Evolutionary conservation across 2,113 vertebrate genomes (phyloP).

Genomic region (Pteruthius melanotis): DNA sequence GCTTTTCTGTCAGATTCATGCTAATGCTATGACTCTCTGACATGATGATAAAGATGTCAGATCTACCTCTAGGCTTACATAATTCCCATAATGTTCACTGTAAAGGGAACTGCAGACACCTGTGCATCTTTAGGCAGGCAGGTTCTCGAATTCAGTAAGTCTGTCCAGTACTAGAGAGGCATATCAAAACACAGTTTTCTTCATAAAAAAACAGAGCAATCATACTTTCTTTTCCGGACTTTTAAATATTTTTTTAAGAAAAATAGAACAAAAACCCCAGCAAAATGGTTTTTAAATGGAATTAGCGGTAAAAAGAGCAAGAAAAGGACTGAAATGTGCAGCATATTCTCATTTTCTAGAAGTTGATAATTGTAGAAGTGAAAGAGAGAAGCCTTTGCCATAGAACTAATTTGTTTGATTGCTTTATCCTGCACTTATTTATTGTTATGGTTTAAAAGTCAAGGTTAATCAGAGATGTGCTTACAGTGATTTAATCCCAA

Average conservation of each 20-base stretch:
- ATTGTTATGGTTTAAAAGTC: not conserved
- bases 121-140: not conserved
- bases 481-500: not conserved
- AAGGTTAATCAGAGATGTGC: not conserved
- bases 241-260: not conserved
- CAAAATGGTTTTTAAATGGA: not conserved
- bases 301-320: not conserved
- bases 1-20: slow-evolving; percentile 5
- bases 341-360: not conserved
- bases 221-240: not conserved
- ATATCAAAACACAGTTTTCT: not conserved
- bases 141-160: not conserved
- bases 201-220: not conserved
- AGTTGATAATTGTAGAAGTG: not conserved
- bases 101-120: not conserved
- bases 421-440: not conserved
- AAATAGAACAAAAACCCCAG: not conserved
- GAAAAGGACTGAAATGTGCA: not conserved
- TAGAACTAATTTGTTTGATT: not conserved
- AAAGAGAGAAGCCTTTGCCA: not conserved
- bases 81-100: not conserved
- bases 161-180: not conserved
- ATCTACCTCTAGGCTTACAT: not conserved
- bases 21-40: not conserved
- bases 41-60: not conserved